These are phyloP conservation scores for Lagenorhynchus albirostris DNA, from an alignment of 2,113 vertebrate species.

Conservation along the genomic window DNA sequence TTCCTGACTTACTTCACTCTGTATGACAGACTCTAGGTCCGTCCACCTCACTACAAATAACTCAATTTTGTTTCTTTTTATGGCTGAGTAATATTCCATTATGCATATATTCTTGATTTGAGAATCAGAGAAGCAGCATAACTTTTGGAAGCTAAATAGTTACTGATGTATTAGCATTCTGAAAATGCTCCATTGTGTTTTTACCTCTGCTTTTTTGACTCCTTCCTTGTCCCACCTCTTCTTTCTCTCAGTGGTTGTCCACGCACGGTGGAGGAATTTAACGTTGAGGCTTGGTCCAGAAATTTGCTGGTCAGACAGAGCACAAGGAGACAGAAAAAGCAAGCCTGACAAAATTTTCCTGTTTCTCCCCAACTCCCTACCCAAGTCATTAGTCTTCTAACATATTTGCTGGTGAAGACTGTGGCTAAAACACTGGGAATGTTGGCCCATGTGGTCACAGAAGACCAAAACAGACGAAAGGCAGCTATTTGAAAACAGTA, in stretches of 20 bases:
- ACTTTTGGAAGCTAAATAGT: neutral
- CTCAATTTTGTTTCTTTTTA: too few relatives aligned
- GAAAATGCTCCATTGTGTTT: neutral
- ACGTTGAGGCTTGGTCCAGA: neutral
- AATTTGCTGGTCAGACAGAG: constrained; percentile 21
- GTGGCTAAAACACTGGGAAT: neutral
- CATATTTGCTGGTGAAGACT: neutral
- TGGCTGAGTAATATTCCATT: too few relatives aligned
- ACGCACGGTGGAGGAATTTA: neutral
- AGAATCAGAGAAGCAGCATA: neutral
- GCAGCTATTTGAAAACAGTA: constrained; percentile 37
- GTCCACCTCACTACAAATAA: too few relatives aligned
- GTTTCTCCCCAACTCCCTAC: neutral
- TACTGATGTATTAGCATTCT: neutral
- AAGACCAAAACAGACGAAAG: constrained; percentile 3
- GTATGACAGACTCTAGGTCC: too few relatives aligned
- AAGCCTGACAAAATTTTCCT: neutral
- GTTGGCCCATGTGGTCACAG: neutral
- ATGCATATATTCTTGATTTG: neutral
- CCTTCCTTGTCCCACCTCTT: neutral
- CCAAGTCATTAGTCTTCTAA: neutral
- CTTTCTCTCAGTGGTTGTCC: neutral
- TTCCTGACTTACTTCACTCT: too few relatives aligned
- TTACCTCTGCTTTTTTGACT: neutral
- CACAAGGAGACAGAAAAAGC: constrained; percentile 14